Conservation (phyloP, 2,113 vertebrate species). For the Gulo gulo region DNA sequence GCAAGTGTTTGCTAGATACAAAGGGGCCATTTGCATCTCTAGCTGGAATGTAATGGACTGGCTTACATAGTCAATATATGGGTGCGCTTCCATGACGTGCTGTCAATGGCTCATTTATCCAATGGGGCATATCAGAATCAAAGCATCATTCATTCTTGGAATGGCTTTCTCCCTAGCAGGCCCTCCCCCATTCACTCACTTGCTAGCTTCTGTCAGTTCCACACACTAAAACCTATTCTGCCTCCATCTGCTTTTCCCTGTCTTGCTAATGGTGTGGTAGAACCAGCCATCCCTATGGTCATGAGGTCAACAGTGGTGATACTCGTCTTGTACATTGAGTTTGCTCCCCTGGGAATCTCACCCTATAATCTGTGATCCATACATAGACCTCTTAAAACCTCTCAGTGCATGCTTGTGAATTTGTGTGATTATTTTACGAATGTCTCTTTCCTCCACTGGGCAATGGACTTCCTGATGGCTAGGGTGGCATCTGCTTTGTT, state of each 20-base stretch:
- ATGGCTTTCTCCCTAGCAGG: neutral
- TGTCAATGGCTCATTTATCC: too few species aligned
- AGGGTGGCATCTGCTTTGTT: neutral
- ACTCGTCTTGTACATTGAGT: rapidly evolving
- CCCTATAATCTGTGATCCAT: neutral
- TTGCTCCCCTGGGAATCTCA: neutral
- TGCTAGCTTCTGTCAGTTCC: neutral
- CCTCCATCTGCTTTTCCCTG: neutral
- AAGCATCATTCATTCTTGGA: neutral
- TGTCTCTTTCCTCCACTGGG: neutral
- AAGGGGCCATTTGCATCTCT: neutral
- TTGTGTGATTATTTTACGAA: neutral
- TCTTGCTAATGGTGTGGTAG: rapidly evolving
- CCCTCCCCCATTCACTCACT: neutral
- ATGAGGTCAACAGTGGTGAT: neutral
- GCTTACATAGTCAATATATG: too few species aligned
- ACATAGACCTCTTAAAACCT: too few species aligned
- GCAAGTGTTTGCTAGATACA: neutral
- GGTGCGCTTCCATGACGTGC: neutral
- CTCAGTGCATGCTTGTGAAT: neutral
- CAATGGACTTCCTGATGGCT: neutral
- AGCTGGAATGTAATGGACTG: neutral
- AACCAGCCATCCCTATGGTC: too few species aligned
- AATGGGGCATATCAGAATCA: neutral
- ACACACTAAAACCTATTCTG: neutral